phyloP scores from a whole-genome alignment of 2,113 vertebrate species.

The Pogona vitticeps region DNA sequence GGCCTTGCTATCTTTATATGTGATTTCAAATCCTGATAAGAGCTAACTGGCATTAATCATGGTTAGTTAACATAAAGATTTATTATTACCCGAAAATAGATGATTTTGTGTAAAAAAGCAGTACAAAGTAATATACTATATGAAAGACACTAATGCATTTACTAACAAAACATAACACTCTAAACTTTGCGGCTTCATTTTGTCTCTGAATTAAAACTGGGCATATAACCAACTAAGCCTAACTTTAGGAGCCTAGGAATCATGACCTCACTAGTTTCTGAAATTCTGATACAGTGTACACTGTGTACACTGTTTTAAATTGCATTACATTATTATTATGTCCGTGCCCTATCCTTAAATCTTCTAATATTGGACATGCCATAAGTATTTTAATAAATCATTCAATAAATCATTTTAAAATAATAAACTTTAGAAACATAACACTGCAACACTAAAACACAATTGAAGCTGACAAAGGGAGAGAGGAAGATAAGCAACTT shows the following conservation, averaged over 20 bases:
- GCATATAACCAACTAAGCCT: too few relatives aligned
- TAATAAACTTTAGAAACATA: slow-evolving; percentile 2
- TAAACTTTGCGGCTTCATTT: background rate
- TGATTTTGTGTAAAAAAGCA: background rate
- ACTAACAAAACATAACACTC: background rate
- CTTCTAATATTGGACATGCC: too few relatives aligned
- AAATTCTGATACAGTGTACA: too few relatives aligned
- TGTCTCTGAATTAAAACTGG: too few relatives aligned
- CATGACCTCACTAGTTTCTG: too few relatives aligned
- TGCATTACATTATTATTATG: too few relatives aligned
- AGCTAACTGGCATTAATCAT: background rate
- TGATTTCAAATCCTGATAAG: background rate
- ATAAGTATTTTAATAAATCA: too few relatives aligned
- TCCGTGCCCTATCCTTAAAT: too few relatives aligned
- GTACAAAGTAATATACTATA: background rate
- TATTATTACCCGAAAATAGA: too few relatives aligned
- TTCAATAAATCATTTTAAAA: background rate
- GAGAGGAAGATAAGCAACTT: background rate
- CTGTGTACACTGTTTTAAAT: too few relatives aligned
- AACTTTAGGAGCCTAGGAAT: too few relatives aligned
- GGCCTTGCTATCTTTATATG: background rate
- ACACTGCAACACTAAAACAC: background rate
- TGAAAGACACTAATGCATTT: background rate
- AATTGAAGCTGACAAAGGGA: background rate
- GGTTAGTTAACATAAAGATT: too few relatives aligned